phyloP scores from a whole-genome alignment of 2,797 vertebrate genomes.

The Syngnathus rostellatus region DNA sequence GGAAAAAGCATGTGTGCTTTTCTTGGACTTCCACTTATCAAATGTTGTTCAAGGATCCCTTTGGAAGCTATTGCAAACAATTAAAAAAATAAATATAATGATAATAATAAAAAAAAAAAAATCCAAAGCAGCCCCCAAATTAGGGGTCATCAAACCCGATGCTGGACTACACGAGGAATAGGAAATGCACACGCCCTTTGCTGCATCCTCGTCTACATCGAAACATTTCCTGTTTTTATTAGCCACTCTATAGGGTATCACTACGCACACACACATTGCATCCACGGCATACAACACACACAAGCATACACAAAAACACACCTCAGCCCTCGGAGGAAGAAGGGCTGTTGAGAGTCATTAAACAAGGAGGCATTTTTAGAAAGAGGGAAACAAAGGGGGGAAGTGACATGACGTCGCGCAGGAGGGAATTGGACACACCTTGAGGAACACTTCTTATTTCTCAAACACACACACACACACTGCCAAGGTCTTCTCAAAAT shows the following conservation, averaged over 20 bases:
- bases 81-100: too few species aligned
- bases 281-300: conserved; percentile 13
- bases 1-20: conserved; percentile 44
- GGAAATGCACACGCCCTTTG: conserved; percentile 56
- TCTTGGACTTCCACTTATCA: conserved; percentile 15
- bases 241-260: conserved; percentile 55
- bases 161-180: conserved; percentile 33
- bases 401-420: conserved; percentile 74
- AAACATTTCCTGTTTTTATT: conserved; percentile 66
- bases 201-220: conserved; percentile 67
- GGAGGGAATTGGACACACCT: conserved; percentile 70
- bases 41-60: not conserved
- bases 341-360: conserved; percentile 71
- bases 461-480: conserved; percentile 27
- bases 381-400: conserved; percentile 80
- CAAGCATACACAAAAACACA: conserved; percentile 23
- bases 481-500: conserved; percentile 51
- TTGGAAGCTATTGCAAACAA: not conserved
- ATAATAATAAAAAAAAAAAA: too few species aligned
- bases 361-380: conserved; percentile 89
- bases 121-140: not conserved
- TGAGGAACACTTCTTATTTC: conserved; percentile 45
- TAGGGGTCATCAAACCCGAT: conserved; percentile 43
- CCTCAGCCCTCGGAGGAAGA: conserved; percentile 67
- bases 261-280: conserved; percentile 32